These are phyloP conservation scores for Cremastinae sp. DNA, from an alignment of 2,888 invertebrate genomes.

Conservation along the genomic window DNA sequence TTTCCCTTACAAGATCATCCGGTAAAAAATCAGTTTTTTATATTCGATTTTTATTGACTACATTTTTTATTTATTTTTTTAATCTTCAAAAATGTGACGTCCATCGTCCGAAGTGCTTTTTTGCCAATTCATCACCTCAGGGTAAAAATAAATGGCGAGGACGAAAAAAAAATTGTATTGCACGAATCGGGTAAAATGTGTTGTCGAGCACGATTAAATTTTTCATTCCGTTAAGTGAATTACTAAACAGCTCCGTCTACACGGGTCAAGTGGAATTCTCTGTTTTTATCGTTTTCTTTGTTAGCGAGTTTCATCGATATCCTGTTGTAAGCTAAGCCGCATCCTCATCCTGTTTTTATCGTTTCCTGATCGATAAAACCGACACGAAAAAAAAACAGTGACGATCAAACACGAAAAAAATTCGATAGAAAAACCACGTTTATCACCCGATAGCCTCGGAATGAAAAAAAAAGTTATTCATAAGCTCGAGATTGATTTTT, in stretches of 20 bases:
- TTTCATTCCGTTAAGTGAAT: constrained; percentile 60
- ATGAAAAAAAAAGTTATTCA: constrained; percentile 1
- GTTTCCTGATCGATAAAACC: constrained; percentile 3
- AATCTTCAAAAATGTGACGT: no score
- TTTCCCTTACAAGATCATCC: background rate
- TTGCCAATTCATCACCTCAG: no score
- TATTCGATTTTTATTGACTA: background rate
- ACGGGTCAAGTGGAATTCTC: constrained; percentile 49
- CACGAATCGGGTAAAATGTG: constrained; percentile 23
- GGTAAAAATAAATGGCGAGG: no score
- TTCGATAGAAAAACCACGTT: background rate
- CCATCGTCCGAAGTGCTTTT: no score
- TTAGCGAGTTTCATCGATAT: constrained; percentile 24
- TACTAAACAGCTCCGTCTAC: constrained; percentile 42
- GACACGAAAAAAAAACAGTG: constrained; percentile 1
- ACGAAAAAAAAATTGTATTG: no score
- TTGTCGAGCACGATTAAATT: constrained; percentile 38
- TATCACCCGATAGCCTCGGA: background rate
- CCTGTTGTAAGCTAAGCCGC: constrained; percentile 8
- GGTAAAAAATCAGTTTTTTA: background rate
- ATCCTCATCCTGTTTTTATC: constrained; percentile 21
- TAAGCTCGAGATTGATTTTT: background rate
- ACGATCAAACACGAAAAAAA: background rate
- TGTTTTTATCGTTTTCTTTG: constrained; percentile 34
- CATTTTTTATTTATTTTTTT: no score